A percentile compares a stretch with the other conserved stretches of the same genome.
Evolutionary conservation across 2,113 vertebrate species (phyloP).

Genomic region (Grantiella picta): DNA sequence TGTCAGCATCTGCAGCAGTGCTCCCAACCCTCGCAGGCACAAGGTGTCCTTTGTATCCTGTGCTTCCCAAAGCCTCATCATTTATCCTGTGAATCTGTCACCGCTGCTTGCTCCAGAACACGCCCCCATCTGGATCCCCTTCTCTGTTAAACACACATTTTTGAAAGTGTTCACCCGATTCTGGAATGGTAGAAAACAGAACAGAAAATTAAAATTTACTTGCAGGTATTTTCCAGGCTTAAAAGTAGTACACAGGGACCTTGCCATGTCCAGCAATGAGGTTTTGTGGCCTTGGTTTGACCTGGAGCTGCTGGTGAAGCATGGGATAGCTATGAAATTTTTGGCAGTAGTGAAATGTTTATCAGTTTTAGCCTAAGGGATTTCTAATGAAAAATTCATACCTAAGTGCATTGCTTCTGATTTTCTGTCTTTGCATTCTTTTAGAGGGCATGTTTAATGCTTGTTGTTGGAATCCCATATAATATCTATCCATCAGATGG

Average conservation of each 20-base stretch:
- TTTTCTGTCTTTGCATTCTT: background rate
- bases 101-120: background rate
- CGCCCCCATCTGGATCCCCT: background rate
- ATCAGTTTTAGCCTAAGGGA: background rate
- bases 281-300: background rate
- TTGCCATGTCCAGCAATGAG: background rate
- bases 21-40: background rate
- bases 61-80: background rate
- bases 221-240: background rate
- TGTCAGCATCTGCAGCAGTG: background rate
- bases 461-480: background rate
- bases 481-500: background rate
- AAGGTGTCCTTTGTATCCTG: background rate
- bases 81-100: slow-evolving; percentile 10
- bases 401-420: background rate
- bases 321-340: background rate
- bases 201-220: background rate
- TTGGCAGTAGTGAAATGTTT: background rate
- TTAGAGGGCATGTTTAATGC: background rate
- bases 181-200: background rate
- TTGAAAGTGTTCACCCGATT: background rate
- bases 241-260: background rate
- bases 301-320: background rate
- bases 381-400: background rate
- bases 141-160: background rate